A percentile compares a stretch with the other conserved stretches of the same genome.
phyloP scores from a whole-genome alignment of 2,113 vertebrate species.

The Cebidichthys violaceus region DNA sequence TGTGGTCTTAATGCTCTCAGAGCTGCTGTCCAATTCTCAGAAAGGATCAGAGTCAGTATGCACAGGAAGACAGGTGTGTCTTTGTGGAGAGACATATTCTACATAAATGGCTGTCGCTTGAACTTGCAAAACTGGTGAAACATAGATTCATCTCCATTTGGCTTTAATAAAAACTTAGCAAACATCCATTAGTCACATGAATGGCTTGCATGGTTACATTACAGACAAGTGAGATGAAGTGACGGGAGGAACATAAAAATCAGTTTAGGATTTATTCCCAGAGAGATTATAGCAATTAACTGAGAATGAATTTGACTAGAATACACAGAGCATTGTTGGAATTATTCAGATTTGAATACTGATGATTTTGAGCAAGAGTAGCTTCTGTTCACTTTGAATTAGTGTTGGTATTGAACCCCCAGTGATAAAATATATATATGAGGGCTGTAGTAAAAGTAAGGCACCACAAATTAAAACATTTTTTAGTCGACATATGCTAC shows the following conservation, averaged over 20 bases:
- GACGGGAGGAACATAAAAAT: neutral
- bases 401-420: neutral
- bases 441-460: neutral
- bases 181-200: neutral
- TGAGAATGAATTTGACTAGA: neutral
- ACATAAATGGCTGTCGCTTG: conserved; percentile 2
- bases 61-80: conserved; percentile 77
- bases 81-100: conserved; percentile 36
- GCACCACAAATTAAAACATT: neutral
- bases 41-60: conserved; percentile 74
- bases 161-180: neutral
- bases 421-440: neutral
- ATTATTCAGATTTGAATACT: neutral
- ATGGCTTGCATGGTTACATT: neutral
- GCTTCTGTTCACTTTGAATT: neutral
- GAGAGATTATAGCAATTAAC: neutral
- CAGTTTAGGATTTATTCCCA: neutral
- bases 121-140: conserved; percentile 11
- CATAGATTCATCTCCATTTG: conserved; percentile 13
- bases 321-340: neutral
- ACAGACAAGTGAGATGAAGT: neutral
- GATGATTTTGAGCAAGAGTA: neutral
- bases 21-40: conserved; percentile 78
- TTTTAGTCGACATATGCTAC: neutral
- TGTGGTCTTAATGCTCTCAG: conserved; percentile 75